phyloP scores from a whole-genome alignment of 2,797 vertebrate genomes.

The Brachymystax lenok region DNA sequence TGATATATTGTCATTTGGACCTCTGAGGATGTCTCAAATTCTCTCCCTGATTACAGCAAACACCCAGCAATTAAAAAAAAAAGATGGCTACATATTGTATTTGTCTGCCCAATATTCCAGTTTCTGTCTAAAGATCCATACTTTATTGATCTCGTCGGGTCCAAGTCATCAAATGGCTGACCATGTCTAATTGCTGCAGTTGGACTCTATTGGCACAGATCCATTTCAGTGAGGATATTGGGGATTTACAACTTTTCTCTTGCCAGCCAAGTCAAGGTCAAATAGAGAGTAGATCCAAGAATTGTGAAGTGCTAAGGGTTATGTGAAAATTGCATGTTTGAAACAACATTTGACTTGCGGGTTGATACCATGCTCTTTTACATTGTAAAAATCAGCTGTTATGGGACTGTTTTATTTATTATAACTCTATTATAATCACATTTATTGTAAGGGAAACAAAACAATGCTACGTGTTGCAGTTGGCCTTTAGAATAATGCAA shows the following conservation, averaged over 20 bases:
- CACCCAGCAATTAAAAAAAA: conserved; percentile 28
- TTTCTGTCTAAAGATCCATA: conserved; percentile 36
- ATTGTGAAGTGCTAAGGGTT: neutral
- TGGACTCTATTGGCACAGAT: conserved; percentile 36
- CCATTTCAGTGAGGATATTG: neutral
- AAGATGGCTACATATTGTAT: neutral
- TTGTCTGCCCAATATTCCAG: neutral
- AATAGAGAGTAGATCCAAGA: no score
- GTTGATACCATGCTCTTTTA: no score
- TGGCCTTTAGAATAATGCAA: no score
- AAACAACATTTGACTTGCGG: neutral
- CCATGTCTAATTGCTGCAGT: conserved; percentile 43
- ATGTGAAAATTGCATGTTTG: neutral
- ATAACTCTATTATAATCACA: no score
- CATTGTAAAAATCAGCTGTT: no score
- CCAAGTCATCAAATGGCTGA: conserved; percentile 55
- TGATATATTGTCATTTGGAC: conserved; percentile 55
- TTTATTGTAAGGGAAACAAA: no score
- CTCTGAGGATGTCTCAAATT: conserved; percentile 60
- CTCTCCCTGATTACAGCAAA: conserved; percentile 55
- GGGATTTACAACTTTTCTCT: neutral
- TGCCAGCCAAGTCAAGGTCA: neutral
- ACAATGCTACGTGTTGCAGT: no score
- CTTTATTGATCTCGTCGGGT: conserved; percentile 59
- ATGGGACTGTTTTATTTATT: no score